Base-by-base conservation (phyloP, 1,140 invertebrate genomes). In the Contarinia nasturtii region DNA sequence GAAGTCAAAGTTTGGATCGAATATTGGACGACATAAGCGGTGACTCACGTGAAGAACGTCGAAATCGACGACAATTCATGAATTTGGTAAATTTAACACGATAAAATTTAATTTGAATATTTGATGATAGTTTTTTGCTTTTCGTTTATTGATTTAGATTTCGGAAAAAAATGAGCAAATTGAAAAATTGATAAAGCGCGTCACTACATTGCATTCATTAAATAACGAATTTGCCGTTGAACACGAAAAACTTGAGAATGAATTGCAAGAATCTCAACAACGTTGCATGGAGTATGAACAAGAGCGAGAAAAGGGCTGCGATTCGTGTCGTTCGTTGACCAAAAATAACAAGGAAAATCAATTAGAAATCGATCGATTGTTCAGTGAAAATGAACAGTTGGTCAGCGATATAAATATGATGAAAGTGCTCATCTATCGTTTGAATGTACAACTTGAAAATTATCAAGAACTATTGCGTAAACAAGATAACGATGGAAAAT, bases 381-480 rank as follows among this genome's bases (percentile, higher is more conserved):
- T 5, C 15, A 19, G 18, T 7, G 41, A 43, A 43, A 43, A 20
- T 18, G 18, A 43, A 12, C 17, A 43, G 20, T 17, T 43, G 2
- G n/a, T n/a, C 18, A 68, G 75, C 53, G 79, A 82, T 56, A 59
- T 79, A 36, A 58, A 65, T 17, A 72, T 81, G 62, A 55, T 80
- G 3, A 81, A 81, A 59, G 76, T 71, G 37, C 66, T 82, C 0
- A 70, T 81, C 48, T 79, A 73, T 44, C 67, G 73, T 8, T 59
- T 81, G 27, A 82, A 81, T 55, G 64, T 74, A 17, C 77, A 81
- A 54, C 60, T 82, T 34, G 73, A 77, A 55, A 66, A 67, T 20
- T 79, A 79, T 57, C 78, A 80, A 59, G 73, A 80, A 49, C 76
- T 70, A 51, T 48, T 77, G 3, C 53, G 65, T 42, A 52, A 53